Evolutionary conservation across 1,140 invertebrate genomes (phyloP).

Genomic region (Zaprionus taronus): DNA sequence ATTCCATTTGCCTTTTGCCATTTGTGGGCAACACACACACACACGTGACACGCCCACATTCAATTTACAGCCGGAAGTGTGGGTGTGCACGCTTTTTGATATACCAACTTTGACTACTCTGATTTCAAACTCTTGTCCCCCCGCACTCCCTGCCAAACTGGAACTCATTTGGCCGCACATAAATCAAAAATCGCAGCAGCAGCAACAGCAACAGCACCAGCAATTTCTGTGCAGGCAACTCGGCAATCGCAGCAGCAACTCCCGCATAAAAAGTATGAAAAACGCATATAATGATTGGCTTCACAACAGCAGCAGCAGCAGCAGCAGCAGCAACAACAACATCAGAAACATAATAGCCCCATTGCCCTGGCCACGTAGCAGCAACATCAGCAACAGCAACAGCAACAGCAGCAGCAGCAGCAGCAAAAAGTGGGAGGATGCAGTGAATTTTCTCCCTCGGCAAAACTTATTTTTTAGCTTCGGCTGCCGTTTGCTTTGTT

Average conservation of each 20-base stretch:
- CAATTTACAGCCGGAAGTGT: slow-evolving; percentile 82
- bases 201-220: slow-evolving; percentile 38
- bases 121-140: slow-evolving; percentile 16
- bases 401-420: slow-evolving; percentile 19
- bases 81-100: slow-evolving; percentile 75
- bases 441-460: slow-evolving; percentile 74
- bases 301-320: slow-evolving; percentile 53
- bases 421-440: slow-evolving; percentile 83
- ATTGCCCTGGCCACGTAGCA: slow-evolving; percentile 61
- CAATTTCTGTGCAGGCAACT: slow-evolving; percentile 44
- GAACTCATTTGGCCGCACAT: slow-evolving; percentile 75
- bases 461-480: slow-evolving; percentile 48
- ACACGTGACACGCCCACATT: slow-evolving; percentile 68
- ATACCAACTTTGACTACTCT: slow-evolving; percentile 41
- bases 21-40: slow-evolving; percentile 26
- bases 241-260: slow-evolving; percentile 55
- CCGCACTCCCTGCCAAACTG: slow-evolving; percentile 35
- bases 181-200: slow-evolving; percentile 76
- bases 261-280: slow-evolving; percentile 78
- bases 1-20: slow-evolving; percentile 57
- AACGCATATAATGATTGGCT: slow-evolving; percentile 79
- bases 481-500: slow-evolving; percentile 41
- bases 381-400: slow-evolving; percentile 12
- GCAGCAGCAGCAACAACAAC: slow-evolving; percentile 49
- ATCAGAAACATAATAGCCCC: slow-evolving; percentile 76